These are phyloP conservation scores for Corythornis madagascariensis DNA, from an alignment of 2,113 vertebrate genomes.

Conservation along the genomic window DNA sequence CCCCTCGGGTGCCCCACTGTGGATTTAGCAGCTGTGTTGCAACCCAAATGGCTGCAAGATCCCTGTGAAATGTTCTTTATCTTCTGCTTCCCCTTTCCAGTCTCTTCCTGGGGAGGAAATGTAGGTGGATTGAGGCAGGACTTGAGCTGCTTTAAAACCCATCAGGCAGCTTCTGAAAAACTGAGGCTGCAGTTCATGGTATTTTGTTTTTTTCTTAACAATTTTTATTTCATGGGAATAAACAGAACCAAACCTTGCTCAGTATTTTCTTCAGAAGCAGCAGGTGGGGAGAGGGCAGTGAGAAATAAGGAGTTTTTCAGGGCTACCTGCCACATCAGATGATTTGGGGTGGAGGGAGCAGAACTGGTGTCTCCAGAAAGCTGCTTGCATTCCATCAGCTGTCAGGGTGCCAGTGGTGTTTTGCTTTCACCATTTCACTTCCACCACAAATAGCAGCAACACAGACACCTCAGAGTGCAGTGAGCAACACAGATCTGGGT, in stretches of 20 bases:
- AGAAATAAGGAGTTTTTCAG: not conserved
- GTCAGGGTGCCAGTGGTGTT: rapidly evolving
- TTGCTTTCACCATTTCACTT: not conserved
- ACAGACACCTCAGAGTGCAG: not conserved
- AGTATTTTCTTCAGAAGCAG: not conserved
- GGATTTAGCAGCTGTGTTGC: not conserved
- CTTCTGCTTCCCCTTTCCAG: not conserved
- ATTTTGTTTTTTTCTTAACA: not conserved
- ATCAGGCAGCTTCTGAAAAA: not conserved
- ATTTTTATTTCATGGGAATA: not conserved
- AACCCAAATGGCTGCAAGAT: not conserved
- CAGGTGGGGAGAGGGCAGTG: not conserved
- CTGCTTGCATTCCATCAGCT: not conserved
- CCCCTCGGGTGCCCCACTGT: not conserved
- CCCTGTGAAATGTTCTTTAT: not conserved
- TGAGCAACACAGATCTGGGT: rapidly evolving
- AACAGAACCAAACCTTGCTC: not conserved
- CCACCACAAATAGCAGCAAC: not conserved
- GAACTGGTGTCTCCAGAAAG: not conserved
- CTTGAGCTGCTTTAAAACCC: not conserved
- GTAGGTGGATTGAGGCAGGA: too few relatives aligned
- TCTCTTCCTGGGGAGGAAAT: not conserved
- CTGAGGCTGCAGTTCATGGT: not conserved
- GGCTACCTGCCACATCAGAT: not conserved
- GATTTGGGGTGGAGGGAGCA: not conserved